phyloP scores from a whole-genome alignment of 2,113 vertebrate genomes.

The Petrocephalus microphthalmus region DNA sequence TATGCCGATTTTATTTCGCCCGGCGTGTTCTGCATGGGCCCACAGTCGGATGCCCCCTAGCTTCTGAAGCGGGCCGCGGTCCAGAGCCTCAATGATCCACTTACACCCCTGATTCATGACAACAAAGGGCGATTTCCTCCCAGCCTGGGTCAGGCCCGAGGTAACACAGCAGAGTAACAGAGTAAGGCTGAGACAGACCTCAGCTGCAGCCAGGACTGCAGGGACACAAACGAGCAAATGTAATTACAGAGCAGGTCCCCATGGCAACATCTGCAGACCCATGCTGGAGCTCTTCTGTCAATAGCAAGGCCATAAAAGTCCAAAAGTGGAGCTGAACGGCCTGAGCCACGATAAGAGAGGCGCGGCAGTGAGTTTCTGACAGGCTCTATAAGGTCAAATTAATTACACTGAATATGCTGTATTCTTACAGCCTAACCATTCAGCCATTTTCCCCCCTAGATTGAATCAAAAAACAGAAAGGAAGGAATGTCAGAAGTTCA shows the following conservation, averaged over 20 bases:
- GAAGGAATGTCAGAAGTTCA: not conserved
- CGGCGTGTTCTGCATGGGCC: no score
- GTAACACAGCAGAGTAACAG: not conserved
- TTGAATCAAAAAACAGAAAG: not conserved
- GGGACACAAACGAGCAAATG: not conserved
- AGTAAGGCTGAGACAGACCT: not conserved
- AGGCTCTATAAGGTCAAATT: not conserved
- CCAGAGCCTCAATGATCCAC: no score
- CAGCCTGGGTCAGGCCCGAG: not conserved
- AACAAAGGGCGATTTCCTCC: not conserved
- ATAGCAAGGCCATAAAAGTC: not conserved
- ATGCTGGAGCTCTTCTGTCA: not conserved
- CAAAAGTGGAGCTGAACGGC: not conserved
- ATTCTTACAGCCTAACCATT: not conserved
- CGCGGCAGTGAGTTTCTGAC: not conserved
- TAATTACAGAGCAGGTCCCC: not conserved
- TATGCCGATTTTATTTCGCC: no score
- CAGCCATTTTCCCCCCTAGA: not conserved
- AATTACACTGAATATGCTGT: not conserved
- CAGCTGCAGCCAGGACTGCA: not conserved
- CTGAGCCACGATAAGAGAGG: not conserved
- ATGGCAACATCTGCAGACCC: not conserved
- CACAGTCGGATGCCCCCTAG: no score
- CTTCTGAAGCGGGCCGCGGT: no score
- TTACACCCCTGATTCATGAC: not conserved